Base-by-base conservation (phyloP, 2,113 vertebrate species). In the Lasiurus borealis region DNA sequence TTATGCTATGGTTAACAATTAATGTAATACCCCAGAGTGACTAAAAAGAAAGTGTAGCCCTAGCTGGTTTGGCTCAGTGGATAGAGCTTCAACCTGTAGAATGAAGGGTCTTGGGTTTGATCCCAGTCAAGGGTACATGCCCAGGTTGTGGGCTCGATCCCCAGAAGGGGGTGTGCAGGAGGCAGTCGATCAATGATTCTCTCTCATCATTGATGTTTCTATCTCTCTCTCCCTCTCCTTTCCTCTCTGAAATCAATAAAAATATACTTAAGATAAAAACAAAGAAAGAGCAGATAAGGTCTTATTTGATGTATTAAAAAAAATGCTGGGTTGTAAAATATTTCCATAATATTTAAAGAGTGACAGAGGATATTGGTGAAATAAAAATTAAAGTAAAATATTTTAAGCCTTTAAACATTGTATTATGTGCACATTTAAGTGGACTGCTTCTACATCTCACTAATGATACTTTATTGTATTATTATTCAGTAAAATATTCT, bases 341-440 rank as follows among this genome's bases (percentile, higher is more conserved):
- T n/a, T 31, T 3, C 36, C 64, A 54, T 64, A 73, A 68, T 66
- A 88, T 91, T 86, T 52, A 85, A 94, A 71, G n/a, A 76, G 21
- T 50, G 25, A 77, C 59, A 81, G n/a, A 66, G 34, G 4, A 54
- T 57, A 93, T 21, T 54, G 40, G 16, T 71, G 66, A 78, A 54
- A 90, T 69, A 86, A 62, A 91, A 87, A 40, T 69, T 62, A 19
- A 96, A 95, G 23, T 29, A 81, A 89, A 81, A 75, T 77, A 80
- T 29, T 91, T 91, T 84, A 72, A 34, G 57, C 21, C 34, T 91
- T 96, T 64, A 54, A 86, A 92, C 80, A 86, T 57, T 57, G 21
- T 29, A 83, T 27, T 78, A 27, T 15, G 59, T 36, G 36, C 16
- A 15, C 44, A 83, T 84, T 94, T 88, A 75, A 85, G 50, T 19